Percentiles rank a stretch among this genome's conserved stretches.
Evolutionary conservation across 2,113 vertebrate genomes (phyloP).

Genomic region (Lipophrys pholis): DNA sequence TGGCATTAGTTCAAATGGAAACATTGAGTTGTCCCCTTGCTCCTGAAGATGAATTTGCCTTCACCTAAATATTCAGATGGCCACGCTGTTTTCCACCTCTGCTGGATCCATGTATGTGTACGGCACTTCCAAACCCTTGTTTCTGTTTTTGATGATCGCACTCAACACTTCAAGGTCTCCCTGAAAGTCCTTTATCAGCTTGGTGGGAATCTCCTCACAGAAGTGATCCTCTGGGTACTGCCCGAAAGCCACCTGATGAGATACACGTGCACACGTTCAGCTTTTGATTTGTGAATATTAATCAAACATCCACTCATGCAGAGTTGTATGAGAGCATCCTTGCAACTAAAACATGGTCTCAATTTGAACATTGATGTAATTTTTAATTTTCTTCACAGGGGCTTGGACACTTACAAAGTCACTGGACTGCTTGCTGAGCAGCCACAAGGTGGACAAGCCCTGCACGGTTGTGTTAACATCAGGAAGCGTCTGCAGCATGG

Average conservation of each 20-base stretch:
- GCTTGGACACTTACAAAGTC: constrained; percentile 62
- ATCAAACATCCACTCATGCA: neutral
- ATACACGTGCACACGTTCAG: constrained; percentile 3
- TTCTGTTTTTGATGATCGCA: constrained; percentile 51
- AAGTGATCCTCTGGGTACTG: constrained; percentile 46
- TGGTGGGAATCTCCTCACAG: constrained; percentile 38
- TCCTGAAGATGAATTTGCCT: neutral
- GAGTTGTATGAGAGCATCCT: too few relatives aligned
- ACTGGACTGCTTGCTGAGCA: constrained; percentile 65
- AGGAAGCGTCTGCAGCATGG: constrained; percentile 59
- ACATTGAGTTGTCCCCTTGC: neutral
- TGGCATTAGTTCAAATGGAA: neutral
- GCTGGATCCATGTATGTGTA: constrained; percentile 67
- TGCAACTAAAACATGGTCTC: neutral
- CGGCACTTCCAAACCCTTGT: constrained; percentile 32
- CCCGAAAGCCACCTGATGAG: constrained; percentile 52
- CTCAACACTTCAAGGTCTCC: constrained; percentile 38
- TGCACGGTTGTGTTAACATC: constrained; percentile 33
- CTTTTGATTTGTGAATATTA: neutral
- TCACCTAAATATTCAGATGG: constrained; percentile 38
- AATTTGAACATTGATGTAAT: neutral
- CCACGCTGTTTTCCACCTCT: constrained; percentile 61
- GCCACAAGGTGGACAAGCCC: constrained; percentile 45
- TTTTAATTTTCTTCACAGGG: neutral
- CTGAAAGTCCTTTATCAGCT: constrained; percentile 49